Evolutionary conservation across 2,113 vertebrate species (phyloP).

Genomic region (Cynopterus brachyotis): DNA sequence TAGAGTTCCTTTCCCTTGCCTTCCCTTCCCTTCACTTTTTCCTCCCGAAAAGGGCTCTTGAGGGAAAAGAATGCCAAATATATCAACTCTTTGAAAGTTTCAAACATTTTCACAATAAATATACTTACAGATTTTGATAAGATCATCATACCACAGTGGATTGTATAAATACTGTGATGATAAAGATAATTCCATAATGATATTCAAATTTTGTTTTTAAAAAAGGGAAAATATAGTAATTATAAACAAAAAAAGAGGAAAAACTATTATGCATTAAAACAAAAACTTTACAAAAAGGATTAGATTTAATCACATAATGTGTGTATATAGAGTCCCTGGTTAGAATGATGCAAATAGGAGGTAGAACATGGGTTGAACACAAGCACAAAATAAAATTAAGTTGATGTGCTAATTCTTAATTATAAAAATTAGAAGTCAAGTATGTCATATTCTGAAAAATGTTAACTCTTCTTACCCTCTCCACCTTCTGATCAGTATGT

Average conservation of each 20-base stretch:
- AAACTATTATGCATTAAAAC: not conserved
- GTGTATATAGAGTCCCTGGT: not conserved
- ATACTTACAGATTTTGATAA: not conserved
- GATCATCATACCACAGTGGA: not conserved
- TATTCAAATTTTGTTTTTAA: not conserved
- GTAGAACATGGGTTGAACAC: not conserved
- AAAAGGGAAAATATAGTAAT: not conserved
- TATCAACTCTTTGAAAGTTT: not conserved
- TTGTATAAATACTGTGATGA: not conserved
- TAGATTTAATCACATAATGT: not conserved
- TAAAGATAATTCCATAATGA: not conserved
- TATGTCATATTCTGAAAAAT: not conserved
- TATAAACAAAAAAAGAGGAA: not conserved
- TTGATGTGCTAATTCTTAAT: not conserved
- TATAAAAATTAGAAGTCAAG: no score
- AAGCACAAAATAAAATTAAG: not conserved
- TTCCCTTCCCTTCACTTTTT: not conserved
- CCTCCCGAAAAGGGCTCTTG: not conserved
- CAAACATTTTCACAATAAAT: not conserved
- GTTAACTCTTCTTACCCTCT: not conserved
- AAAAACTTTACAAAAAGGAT: not conserved
- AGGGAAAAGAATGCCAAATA: not conserved
- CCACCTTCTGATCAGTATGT: not conserved
- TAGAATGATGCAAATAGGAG: not conserved
- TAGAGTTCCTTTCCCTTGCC: no score